Evolutionary conservation across 2,888 invertebrate species (phyloP), one percentile per base, ranked within the genome.

Genomic region (Caenorhabditis wallacei): DNA sequence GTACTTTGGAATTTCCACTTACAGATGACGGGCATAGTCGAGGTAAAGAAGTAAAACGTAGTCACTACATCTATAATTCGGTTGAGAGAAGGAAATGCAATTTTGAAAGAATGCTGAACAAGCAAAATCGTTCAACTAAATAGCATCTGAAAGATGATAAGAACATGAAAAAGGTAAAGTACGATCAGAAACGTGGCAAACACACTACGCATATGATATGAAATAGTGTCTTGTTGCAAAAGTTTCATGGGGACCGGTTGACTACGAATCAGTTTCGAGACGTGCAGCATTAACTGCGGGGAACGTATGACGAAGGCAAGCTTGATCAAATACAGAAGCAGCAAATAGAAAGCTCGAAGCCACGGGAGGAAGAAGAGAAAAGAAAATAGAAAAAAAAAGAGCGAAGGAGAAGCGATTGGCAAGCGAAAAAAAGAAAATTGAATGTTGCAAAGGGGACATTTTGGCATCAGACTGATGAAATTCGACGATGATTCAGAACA

Each of bases 291-390:
- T 43, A 51, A 37, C 51, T 54, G 35, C 46, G 54, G 72, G 40
- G 54, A 46, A 57, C 37, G 66, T 54, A 56, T 66, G 75, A 75
- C 75, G 75, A 35, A 59, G 64, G 68, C 61, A 61, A 35, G 79
- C 79, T 80, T 80, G 66, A 71, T 80, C 71, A 80, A 80, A 80
- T 80, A 79, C 64, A 80, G 79, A 66, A 71, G 79, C 79, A 71
- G 79, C 79, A 80, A 80, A 80, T 48, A 80, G 71, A 64, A 18
- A 37, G 63, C 61, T 43, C 70, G 13, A n/a, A 40, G 59, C 37
- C 8, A 5, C 8, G 30, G 4, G 30, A 30, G 30, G 8, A 26
- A 26, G 24, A 22, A 43, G 46, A 26, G 51, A 48, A 2, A 35
- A 54, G 20, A 40, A 54, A 68, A 24, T 10, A 57, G 26, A 53